These are phyloP conservation scores for Oreochromis grahami DNA, from an alignment of 2,797 vertebrate species.

Conservation along the genomic window DNA sequence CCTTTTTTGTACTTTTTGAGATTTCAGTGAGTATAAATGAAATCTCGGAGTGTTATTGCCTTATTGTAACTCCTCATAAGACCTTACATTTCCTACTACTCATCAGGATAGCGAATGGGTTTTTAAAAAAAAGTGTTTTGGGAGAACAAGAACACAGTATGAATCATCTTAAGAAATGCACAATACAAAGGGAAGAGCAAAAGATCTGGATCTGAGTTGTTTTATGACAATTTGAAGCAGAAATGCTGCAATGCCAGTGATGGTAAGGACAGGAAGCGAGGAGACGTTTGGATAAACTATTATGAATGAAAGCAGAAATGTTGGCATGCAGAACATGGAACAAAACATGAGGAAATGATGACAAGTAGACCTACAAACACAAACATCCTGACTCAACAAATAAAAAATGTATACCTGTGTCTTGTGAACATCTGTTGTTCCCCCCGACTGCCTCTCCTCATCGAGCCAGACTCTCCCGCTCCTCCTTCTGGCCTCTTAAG, in stretches of 20 bases:
- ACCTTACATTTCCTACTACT: background rate
- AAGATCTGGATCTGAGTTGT: background rate
- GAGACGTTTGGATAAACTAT: background rate
- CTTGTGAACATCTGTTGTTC: conserved; percentile 6
- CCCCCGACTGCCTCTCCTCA: background rate
- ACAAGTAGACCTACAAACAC: background rate
- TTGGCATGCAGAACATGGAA: background rate
- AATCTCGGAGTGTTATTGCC: background rate
- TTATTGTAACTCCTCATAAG: background rate
- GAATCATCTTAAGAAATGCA: background rate
- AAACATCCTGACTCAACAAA: background rate
- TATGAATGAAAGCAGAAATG: background rate
- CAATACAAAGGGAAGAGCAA: background rate
- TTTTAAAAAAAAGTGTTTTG: background rate
- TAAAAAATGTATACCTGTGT: background rate
- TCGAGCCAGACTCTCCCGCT: background rate
- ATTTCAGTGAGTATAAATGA: background rate
- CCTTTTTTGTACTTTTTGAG: background rate
- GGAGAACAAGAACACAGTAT: background rate
- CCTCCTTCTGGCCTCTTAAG: conserved; percentile 3
- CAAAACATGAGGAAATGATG: background rate
- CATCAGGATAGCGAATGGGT: background rate
- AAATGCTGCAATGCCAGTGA: background rate
- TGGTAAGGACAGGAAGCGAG: background rate
- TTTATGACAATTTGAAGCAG: background rate